Evolutionary conservation across 2,888 invertebrate species (phyloP), one percentile per base, ranked within the genome.

Genomic region (Agrotis exclamationis): DNA sequence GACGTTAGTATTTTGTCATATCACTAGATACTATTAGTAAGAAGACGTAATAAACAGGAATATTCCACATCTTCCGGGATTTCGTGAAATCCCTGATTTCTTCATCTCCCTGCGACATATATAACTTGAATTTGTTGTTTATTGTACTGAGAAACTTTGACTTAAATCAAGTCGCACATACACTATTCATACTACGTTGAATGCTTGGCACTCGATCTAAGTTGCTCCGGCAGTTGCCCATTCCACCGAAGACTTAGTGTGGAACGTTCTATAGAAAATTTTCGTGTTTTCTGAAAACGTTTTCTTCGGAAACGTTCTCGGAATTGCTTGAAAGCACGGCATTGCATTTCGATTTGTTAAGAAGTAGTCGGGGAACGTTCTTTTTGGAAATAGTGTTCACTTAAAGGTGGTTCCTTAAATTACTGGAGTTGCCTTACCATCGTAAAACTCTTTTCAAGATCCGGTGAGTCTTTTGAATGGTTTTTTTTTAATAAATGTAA

Each of bases 181-280:
- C 65, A 66, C 73, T 78, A 82, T 78, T 79, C 73, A 82, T 72
- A 60, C 45, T 60, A 22, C 45, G 48, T 50, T 78, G 73, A 82
- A 82, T 66, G 79, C 59, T 63, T 73, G 70, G 82, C 73, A 82
- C 74, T 79, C 82, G 48, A 79, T 79, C 79, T 82, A 79, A 79
- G 60, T 79, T 79, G 50, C 47, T 28, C 56, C 48, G 58, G 22
- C 14, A 78, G 50, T 57, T 44, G 47, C 60, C 50, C 50, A 62
- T 72, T 78, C 54, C 73, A 20, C 51, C 33, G 20, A 28, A 20
- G 14, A 62, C 51, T 66, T 60, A 76, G 20, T 47, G n/a, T 16
- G 18, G 18, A 63, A 59, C 47, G 45, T 53, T 82, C 74, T 67
- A 78, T 67, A 67, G 82, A 82, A 81, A 63, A 71, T 53, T 54